Evolutionary conservation across 2,888 invertebrate species (phyloP).

Genomic region (Acronicta leporina): DNA sequence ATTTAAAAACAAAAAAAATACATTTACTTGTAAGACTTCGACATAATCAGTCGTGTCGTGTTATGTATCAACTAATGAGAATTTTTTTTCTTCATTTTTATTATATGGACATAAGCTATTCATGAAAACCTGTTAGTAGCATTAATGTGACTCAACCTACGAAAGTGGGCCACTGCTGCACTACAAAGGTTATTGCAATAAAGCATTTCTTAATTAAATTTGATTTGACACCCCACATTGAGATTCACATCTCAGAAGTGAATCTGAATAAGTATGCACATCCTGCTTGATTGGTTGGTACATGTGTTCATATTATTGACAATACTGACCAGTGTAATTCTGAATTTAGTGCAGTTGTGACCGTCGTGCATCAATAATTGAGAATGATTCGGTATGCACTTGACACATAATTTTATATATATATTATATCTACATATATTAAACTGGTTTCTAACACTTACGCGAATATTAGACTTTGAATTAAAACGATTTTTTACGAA

Average conservation of each 20-base stretch:
- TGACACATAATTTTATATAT: not conserved
- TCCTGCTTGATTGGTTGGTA: slow-evolving; percentile 42
- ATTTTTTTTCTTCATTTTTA: too few relatives aligned
- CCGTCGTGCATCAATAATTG: not conserved
- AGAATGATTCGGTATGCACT: slow-evolving; percentile 14
- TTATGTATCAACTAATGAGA: too few relatives aligned
- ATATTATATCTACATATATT: too few relatives aligned
- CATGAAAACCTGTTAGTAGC: not conserved
- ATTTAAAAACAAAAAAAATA: too few relatives aligned
- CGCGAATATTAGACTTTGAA: too few relatives aligned
- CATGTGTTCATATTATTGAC: too few relatives aligned
- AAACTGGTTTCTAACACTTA: too few relatives aligned
- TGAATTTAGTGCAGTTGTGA: slow-evolving; percentile 11
- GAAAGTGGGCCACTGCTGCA: not conserved
- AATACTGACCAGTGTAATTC: slow-evolving; percentile 16
- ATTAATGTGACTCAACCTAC: not conserved
- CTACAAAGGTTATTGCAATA: slow-evolving; percentile 33
- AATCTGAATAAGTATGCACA: slow-evolving; percentile 46
- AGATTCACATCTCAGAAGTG: slow-evolving; percentile 31
- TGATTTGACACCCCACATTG: slow-evolving; percentile 43
- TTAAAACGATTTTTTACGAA: too few relatives aligned
- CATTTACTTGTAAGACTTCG: too few relatives aligned
- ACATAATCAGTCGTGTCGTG: too few relatives aligned
- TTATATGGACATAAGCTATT: not conserved
- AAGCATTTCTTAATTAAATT: slow-evolving; percentile 44